These are phyloP conservation scores for Drosophila novamexicana DNA, from an alignment of 1,140 invertebrate species.

Conservation along the genomic window DNA sequence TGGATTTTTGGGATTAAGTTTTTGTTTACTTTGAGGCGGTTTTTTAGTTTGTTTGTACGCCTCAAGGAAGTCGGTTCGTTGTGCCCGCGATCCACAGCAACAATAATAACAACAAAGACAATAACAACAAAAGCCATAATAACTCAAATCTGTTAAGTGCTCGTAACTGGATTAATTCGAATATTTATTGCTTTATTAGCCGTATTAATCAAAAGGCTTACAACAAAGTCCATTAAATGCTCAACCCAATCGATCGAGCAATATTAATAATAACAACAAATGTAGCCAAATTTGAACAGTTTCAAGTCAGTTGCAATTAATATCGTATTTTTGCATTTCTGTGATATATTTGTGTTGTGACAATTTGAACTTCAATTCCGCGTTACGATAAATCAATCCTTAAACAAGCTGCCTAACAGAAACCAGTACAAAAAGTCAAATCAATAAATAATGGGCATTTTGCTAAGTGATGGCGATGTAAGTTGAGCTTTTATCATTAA, in stretches of 20 bases:
- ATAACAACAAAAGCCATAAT: constrained; percentile 37
- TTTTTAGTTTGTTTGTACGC: constrained; percentile 82
- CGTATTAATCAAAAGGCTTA: constrained; percentile 66
- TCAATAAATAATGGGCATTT: constrained; percentile 76
- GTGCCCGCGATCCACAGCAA: constrained; percentile 39
- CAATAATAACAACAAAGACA: constrained; percentile 24
- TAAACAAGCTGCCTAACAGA: constrained; percentile 51
- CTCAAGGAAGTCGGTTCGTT: constrained; percentile 80
- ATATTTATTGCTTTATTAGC: constrained; percentile 65
- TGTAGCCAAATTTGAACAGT: constrained; percentile 45
- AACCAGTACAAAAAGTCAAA: constrained; percentile 6
- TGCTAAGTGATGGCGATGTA: constrained; percentile 82
- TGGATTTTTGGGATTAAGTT: constrained; percentile 84
- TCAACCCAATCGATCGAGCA: constrained; percentile 16
- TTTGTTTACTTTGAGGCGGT: constrained; percentile 80
- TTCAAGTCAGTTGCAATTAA: constrained; percentile 60
- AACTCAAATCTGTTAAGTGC: constrained; percentile 59
- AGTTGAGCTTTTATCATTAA: constrained; percentile 50
- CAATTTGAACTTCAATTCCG: constrained; percentile 49
- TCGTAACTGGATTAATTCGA: constrained; percentile 73
- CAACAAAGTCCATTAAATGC: constrained; percentile 59
- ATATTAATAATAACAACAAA: constrained; percentile 59
- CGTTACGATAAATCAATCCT: constrained; percentile 49
- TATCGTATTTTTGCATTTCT: constrained; percentile 39
- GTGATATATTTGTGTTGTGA: constrained; percentile 37